Conservation (phyloP, 1,140 invertebrate genomes). For the Charaxes varanes region DNA sequence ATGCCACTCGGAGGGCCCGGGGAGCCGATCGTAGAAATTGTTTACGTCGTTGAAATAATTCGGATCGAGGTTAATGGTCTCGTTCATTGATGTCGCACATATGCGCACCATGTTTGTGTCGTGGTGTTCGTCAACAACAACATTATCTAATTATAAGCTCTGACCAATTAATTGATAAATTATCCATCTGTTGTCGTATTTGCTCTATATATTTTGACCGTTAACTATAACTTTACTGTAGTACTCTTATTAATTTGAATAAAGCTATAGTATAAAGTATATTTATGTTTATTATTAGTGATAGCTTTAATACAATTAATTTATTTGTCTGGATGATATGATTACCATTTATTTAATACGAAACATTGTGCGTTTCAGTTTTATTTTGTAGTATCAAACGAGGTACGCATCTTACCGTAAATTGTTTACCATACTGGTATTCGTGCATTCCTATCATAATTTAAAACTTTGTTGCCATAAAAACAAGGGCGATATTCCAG, state of each 20-base stretch:
- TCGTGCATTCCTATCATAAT: no score
- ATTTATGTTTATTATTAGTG: no score
- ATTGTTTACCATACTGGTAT: constrained; percentile 59
- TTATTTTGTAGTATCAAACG: constrained; percentile 40
- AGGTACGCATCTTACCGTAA: constrained; percentile 49
- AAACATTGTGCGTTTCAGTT: no score
- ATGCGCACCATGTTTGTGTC: constrained; percentile 63
- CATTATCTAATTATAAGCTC: constrained; percentile 45
- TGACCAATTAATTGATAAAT: constrained; percentile 26
- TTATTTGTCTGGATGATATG: no score
- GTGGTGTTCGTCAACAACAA: constrained; percentile 48
- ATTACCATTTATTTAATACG: constrained; percentile 7
- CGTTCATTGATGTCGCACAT: constrained; percentile 65
- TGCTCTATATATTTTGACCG: no score
- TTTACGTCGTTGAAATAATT: constrained; percentile 66
- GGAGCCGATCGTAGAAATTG: constrained; percentile 58
- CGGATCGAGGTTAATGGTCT: constrained; percentile 70
- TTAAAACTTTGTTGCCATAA: constrained; percentile 7
- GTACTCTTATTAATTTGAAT: no score
- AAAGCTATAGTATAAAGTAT: no score
- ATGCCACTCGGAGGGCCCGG: constrained; percentile 46
- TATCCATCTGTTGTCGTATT: no score
- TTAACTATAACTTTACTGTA: no score
- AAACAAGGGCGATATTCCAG: constrained; percentile 28
- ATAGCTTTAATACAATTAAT: no score